phyloP scores from a whole-genome alignment of 2,888 invertebrate genomes.

The Leucozona laternaria region DNA sequence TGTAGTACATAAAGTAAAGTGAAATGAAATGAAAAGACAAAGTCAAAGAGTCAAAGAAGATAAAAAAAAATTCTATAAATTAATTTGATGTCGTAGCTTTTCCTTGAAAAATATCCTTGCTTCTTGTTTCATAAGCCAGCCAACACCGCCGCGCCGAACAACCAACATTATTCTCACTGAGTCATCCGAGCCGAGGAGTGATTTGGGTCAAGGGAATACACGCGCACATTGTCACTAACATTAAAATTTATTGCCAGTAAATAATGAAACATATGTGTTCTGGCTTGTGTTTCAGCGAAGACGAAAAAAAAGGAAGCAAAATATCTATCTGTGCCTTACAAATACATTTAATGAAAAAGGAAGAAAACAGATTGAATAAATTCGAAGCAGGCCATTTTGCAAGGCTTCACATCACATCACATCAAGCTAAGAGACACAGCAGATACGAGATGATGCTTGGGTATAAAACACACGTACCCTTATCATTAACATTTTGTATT shows the following conservation, averaged over 20 bases:
- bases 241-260: conserved; percentile 71
- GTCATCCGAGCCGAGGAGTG: conserved; percentile 41
- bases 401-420: conserved; percentile 13
- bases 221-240: conserved; percentile 46
- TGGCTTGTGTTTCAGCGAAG: conserved; percentile 26
- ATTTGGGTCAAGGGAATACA: conserved; percentile 71
- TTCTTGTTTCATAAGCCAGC: not conserved
- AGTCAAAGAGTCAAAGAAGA: conserved; percentile 3
- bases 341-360: not conserved
- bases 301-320: not conserved
- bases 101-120: conserved; percentile 20
- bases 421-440: conserved; percentile 8
- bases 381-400: conserved; percentile 25
- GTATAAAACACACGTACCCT: conserved; percentile 1
- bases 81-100: conserved; percentile 23
- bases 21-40: conserved; percentile 1
- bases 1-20: not conserved
- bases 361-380: conserved; percentile 19
- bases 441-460: conserved; percentile 4
- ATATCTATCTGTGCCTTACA: conserved; percentile 2
- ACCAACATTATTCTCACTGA: conserved; percentile 26
- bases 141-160: not conserved
- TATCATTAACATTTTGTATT: not conserved
- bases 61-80: conserved; percentile 16
- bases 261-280: conserved; percentile 60